Evolutionary conservation across 2,797 vertebrate genomes (phyloP), one percentile per base, ranked within the genome.

Genomic region (Alauda arvensis): DNA sequence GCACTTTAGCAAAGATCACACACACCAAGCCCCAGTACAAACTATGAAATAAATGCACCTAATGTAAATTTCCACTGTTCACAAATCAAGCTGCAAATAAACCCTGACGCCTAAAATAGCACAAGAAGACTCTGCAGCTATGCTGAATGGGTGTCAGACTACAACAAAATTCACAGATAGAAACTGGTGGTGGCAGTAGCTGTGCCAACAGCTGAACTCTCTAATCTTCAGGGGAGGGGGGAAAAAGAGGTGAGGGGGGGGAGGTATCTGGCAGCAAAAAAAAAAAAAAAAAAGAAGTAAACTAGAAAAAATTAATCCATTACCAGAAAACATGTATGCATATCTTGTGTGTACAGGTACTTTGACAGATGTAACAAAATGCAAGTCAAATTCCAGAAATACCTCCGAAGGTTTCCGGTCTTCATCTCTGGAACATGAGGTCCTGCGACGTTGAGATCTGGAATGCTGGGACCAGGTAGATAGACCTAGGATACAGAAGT

Each of bases 321-420:
- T 81, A 87, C 42, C 42, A 92, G 78, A 80, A 74, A 77, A 66
- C 7, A 48, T 1, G 31, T 56, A 42, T 16, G 70, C 4, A 28
- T 39, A 42, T 42, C 56, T 23, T 78, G 39, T 29, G 77, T 6
- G n/a, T 14, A 51, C 75, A 56, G 34, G 11, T 28, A 49, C 39
- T 33, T 24, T 13, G 51, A 55, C 1, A 89, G 78, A 75, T 42
- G 42, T 42, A 76, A 79, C 19, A 70, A 77, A 18, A 59, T 45
- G 23, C 31, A 37, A 61, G 46, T 62, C 34, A 53, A 68, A 82
- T 39, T 68, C 55, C 49, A 84, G 68, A 95, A 95, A 70, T 98
- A 99, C 99, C 98, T 99, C 99, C 1, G 99, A 99, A 65, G 98
- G 98, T 92, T 99, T 99, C 88, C 97, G 97, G 51, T 99, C 98